Percentiles rank a stretch among this genome's conserved stretches.
Conservation (phyloP, 2,113 vertebrate genomes). For the Amblyopsis rosae region DNA sequence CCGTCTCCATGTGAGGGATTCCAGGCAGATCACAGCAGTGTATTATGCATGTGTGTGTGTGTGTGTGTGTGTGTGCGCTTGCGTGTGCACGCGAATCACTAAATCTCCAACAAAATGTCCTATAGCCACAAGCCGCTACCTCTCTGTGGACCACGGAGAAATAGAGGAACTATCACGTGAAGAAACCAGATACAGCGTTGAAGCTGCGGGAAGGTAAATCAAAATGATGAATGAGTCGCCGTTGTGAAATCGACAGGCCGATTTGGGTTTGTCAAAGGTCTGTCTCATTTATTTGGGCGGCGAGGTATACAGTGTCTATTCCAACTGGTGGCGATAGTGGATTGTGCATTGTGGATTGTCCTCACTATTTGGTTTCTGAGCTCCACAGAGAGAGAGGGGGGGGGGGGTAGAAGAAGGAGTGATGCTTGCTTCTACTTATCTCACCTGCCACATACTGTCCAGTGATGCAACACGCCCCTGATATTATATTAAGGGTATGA, state of each 20-base stretch:
- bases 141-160: neutral
- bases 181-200: conserved; percentile 25
- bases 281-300: conserved; percentile 59
- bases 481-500: conserved; percentile 58
- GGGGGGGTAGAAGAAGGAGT: conserved; percentile 29
- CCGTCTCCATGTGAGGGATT: neutral
- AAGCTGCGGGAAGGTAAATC: conserved; percentile 48
- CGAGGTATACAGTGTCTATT: conserved; percentile 5
- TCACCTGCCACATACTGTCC: conserved; percentile 59
- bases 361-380: neutral
- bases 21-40: neutral
- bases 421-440: conserved; percentile 65
- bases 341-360: conserved; percentile 13
- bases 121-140: conserved; percentile 1
- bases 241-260: conserved; percentile 54
- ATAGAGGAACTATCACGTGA: neutral
- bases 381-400: conserved; percentile 20
- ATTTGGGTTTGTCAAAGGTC: conserved; percentile 62
- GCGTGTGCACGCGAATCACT: neutral
- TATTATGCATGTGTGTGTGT: neutral
- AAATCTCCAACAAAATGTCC: conserved; percentile 27
- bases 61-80: too few species aligned
- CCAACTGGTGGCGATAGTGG: conserved; percentile 4
- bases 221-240: conserved; percentile 57
- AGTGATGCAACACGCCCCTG: conserved; percentile 56